Evolutionary conservation across 2,797 vertebrate species (phyloP).

Genomic region (Agapornis canus): DNA sequence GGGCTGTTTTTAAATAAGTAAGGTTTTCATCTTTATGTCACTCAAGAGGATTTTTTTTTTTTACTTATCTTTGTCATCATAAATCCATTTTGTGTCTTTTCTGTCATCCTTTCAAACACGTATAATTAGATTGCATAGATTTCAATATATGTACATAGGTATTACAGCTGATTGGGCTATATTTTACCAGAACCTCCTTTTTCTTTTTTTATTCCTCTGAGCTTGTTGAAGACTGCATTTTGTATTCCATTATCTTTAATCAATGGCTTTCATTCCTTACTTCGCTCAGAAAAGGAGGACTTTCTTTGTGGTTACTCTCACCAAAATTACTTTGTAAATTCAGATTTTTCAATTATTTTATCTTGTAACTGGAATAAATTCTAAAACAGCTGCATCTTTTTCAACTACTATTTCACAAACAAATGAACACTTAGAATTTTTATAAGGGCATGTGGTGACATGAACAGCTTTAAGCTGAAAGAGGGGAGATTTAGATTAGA

Average conservation of each 20-base stretch:
- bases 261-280: neutral
- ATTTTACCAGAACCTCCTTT: rapidly evolving
- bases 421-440: neutral
- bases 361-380: neutral
- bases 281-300: neutral
- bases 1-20: neutral
- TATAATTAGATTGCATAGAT: neutral
- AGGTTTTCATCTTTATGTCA: neutral
- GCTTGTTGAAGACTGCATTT: neutral
- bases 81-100: neutral
- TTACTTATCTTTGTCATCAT: neutral
- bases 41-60: neutral
- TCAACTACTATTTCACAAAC: neutral
- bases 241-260: neutral
- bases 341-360: neutral
- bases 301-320: neutral
- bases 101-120: neutral
- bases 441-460: neutral
- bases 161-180: neutral
- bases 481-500: neutral
- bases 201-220: too few relatives aligned
- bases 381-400: neutral
- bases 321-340: neutral
- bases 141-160: neutral
- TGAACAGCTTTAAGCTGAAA: neutral